Base-by-base conservation (phyloP, 2,888 invertebrate species). In the Tribolium freemani region DNA sequence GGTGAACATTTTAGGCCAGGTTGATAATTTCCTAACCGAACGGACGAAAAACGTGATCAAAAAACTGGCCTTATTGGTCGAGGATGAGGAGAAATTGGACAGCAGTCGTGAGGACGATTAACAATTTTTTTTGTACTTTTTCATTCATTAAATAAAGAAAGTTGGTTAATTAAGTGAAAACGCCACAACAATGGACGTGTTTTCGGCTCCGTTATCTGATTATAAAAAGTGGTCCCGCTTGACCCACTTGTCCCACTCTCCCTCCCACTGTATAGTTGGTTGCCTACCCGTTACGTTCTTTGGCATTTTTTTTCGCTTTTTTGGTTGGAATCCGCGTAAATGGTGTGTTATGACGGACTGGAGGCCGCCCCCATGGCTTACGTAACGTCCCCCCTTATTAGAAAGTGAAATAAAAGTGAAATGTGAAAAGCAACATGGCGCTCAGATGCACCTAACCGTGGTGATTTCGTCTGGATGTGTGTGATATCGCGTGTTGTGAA, bases 11-110 rank as follows among this genome's bases (percentile, higher is more conserved):
- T 81, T 88, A 64, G 88, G 88, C 2, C 88, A 89, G 79, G 84
- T 89, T 31, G 88, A 89, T 76, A 84, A 86, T 26, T 89, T 88
- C 76, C 77, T 89, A 51, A 86, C 87, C 1, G 88, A 88, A 66
- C 81, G 87, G 69, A 85, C 88, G 3, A 86, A 84, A 73, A 80
- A 79, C 9, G 75, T 88, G 10, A 82, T 89, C 44, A 84, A 84
- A 75, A 88, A 87, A 80, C 80, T 89, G 66, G 85, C 88, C 9
- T 79, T 86, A 8, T 79, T 88, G 16, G 87, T 87, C 5, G 87
- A 87, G 21, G 83, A 86, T 48, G 84, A 87, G 26, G 84, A 86
- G 6, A 20, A 53, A 26, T 53, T 9, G 9, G 9, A n/a, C 13
- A 56, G 2, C 38, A 58, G 56, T n/a, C n/a, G n/a, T 20, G 56